A percentile compares a stretch with the other conserved stretches of the same genome.
Evolutionary conservation across 2,888 invertebrate species (phyloP).

Genomic region (Colletes collaris): DNA sequence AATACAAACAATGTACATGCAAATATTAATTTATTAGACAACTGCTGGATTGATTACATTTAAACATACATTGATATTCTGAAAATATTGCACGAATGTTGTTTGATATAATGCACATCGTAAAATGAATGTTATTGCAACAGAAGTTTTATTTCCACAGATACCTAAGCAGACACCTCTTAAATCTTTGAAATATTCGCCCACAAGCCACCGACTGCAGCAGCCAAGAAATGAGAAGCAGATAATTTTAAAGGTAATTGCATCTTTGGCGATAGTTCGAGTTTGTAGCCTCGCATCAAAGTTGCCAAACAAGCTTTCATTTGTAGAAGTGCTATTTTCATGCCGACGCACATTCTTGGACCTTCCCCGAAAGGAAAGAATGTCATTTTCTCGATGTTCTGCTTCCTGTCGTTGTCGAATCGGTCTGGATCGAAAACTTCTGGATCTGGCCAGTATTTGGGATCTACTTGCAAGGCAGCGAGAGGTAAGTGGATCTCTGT

Average conservation of each 20-base stretch:
- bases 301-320: slow-evolving; percentile 64
- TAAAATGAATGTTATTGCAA: too few relatives aligned
- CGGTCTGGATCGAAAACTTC: slow-evolving; percentile 72
- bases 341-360: slow-evolving; percentile 74
- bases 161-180: neutral
- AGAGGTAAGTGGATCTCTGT: slow-evolving; percentile 56
- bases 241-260: slow-evolving; percentile 56
- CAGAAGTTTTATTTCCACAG: too few relatives aligned
- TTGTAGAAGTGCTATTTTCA: slow-evolving; percentile 69
- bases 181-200: slow-evolving; percentile 39
- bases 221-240: neutral
- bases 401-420: slow-evolving; percentile 66
- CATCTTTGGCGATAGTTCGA: slow-evolving; percentile 68
- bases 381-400: slow-evolving; percentile 56
- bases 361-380: slow-evolving; percentile 76
- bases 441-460: slow-evolving; percentile 68
- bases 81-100: too few relatives aligned
- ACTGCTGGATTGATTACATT: too few relatives aligned
- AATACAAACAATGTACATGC: too few relatives aligned
- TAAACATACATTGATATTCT: too few relatives aligned
- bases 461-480: slow-evolving; percentile 62
- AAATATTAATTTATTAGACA: too few relatives aligned
- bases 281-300: slow-evolving; percentile 59
- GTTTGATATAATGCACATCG: too few relatives aligned
- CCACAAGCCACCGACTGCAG: slow-evolving; percentile 64